phyloP scores from a whole-genome alignment of 2,113 vertebrate genomes.

The Acanthisitta chloris region DNA sequence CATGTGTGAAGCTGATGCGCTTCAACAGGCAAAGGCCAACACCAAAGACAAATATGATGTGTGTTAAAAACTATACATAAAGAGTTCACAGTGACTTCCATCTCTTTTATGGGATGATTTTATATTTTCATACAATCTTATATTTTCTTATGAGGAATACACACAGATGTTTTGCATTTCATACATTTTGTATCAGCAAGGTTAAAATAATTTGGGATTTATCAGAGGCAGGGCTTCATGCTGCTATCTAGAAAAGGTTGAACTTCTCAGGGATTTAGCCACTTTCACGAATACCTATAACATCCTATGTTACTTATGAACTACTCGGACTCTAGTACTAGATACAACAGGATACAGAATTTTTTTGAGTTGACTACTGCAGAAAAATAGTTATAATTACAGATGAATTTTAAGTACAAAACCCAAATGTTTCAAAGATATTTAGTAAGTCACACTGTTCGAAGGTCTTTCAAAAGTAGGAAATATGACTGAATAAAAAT shows the following conservation, averaged over 20 bases:
- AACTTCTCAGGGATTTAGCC: background rate
- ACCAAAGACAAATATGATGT: background rate
- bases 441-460: background rate
- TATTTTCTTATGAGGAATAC: background rate
- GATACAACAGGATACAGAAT: background rate
- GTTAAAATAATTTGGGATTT: background rate
- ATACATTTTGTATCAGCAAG: background rate
- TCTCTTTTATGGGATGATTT: background rate
- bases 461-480: slow-evolving; percentile 4
- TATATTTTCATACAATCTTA: background rate
- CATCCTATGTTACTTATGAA: background rate
- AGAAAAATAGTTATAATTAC: background rate
- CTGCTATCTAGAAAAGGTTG: background rate
- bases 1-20: background rate
- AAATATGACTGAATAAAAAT: slow-evolving; percentile 33
- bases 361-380: background rate
- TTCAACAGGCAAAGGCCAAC: background rate
- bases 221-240: background rate
- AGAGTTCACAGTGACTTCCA: background rate
- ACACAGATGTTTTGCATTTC: background rate
- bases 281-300: background rate
- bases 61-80: background rate
- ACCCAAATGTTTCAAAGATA: slow-evolving; percentile 5
- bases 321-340: background rate
- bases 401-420: background rate